Conservation (phyloP, 2,888 invertebrate genomes). For the Sicus ferrugineus region DNA sequence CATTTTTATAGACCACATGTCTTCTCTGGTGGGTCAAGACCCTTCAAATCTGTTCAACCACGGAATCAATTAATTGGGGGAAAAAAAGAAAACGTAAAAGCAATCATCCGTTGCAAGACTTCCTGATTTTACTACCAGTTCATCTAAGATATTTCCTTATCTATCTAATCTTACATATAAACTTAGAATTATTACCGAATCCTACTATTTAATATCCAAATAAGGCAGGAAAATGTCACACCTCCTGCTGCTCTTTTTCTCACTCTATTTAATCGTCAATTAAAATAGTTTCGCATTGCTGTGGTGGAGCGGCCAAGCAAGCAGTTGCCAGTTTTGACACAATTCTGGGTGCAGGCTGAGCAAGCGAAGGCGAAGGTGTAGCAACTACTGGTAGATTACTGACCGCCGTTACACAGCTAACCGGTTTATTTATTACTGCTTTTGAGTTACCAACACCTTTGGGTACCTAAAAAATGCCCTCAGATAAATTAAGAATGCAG, state of each 20-base stretch:
- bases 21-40: not conserved
- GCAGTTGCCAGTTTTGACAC: not conserved
- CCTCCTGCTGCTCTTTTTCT: not conserved
- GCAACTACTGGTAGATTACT: too few relatives aligned
- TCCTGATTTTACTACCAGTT: not conserved
- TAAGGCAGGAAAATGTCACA: not conserved
- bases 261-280: slow-evolving; percentile 47
- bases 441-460: not conserved
- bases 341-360: slow-evolving; percentile 20
- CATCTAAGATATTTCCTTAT: not conserved
- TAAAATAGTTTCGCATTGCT: slow-evolving; percentile 44
- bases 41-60: not conserved
- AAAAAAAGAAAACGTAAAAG: not conserved
- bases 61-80: too few relatives aligned
- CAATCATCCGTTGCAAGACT: not conserved
- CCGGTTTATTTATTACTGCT: not conserved
- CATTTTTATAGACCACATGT: not conserved
- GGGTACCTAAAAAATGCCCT: too few relatives aligned
- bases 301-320: slow-evolving; percentile 4
- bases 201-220: not conserved
- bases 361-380: too few relatives aligned
- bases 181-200: not conserved
- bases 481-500: too few relatives aligned
- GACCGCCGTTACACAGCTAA: not conserved
- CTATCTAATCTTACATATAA: not conserved